phyloP scores from a whole-genome alignment of 2,797 vertebrate genomes.

The Coccyzus lansbergi region DNA sequence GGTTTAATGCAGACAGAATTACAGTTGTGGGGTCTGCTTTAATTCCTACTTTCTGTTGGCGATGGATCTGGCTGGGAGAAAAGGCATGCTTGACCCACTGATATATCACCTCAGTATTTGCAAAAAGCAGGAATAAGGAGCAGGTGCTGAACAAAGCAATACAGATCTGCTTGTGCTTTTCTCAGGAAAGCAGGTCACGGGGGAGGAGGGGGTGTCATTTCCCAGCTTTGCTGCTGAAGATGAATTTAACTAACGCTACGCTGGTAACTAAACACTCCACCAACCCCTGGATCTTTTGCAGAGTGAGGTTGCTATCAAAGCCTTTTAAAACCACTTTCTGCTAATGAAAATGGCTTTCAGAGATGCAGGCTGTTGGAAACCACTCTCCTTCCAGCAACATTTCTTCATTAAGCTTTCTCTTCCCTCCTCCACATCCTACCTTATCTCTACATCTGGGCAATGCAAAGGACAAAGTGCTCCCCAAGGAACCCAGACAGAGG shows the following conservation, averaged over 20 bases:
- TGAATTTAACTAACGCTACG: not conserved
- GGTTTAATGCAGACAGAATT: not conserved
- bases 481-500: not conserved
- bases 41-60: not conserved
- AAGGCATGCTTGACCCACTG: accelerated
- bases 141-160: not conserved
- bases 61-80: not conserved
- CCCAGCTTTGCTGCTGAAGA: not conserved
- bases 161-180: not conserved
- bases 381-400: not conserved
- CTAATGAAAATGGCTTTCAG: not conserved
- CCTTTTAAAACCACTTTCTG: conserved; percentile 7
- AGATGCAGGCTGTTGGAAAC: not conserved
- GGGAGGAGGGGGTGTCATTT: conserved; percentile 17
- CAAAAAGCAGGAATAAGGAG: conserved; percentile 5
- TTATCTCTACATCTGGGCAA: not conserved
- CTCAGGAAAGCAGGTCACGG: conserved; percentile 58
- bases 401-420: not conserved
- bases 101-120: not conserved
- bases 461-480: not conserved
- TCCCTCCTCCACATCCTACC: not conserved
- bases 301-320: not conserved
- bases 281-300: not conserved
- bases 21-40: not conserved
- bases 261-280: not conserved